phyloP scores from a whole-genome alignment of 2,888 invertebrate genomes.

The Cecidostiba fungosa region DNA sequence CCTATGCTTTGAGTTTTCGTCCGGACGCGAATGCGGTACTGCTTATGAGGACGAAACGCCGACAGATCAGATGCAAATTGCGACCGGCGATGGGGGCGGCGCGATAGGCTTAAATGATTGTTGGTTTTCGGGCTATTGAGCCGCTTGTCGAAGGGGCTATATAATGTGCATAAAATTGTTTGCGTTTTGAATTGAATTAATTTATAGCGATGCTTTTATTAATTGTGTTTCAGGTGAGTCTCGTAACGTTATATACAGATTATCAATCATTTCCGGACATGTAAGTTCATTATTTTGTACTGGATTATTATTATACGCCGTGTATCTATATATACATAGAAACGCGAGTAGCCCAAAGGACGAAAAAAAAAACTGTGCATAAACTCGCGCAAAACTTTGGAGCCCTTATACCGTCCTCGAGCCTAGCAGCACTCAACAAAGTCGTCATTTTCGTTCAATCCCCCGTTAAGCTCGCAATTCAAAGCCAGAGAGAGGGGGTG shows the following conservation, averaged over 20 bases:
- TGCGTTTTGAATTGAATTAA: not conserved
- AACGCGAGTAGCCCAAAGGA: not conserved
- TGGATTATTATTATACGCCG: not conserved
- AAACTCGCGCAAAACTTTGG: not conserved
- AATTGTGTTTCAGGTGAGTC: slow-evolving; percentile 37
- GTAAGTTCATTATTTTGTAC: not conserved
- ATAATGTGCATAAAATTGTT: not conserved
- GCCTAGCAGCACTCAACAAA: slow-evolving; percentile 32
- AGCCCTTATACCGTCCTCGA: not conserved
- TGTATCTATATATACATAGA: not conserved
- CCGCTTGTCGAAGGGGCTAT: not conserved
- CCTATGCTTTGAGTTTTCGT: slow-evolving; percentile 63
- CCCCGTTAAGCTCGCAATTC: slow-evolving; percentile 54
- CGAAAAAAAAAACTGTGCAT: not conserved
- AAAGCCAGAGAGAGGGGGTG: slow-evolving; percentile 28
- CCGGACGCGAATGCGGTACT: slow-evolving; percentile 26
- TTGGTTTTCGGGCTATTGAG: slow-evolving; percentile 40
- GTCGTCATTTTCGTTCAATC: slow-evolving; percentile 51
- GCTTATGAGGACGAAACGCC: slow-evolving; percentile 32
- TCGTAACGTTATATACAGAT: no score
- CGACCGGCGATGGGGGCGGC: slow-evolving; percentile 12
- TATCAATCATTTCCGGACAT: no score
- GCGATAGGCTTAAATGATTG: slow-evolving; percentile 58
- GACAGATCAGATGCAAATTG: slow-evolving; percentile 50
- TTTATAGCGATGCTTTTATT: not conserved